Evolutionary conservation across 2,113 vertebrate genomes (phyloP).

Genomic region (Procavia capensis): DNA sequence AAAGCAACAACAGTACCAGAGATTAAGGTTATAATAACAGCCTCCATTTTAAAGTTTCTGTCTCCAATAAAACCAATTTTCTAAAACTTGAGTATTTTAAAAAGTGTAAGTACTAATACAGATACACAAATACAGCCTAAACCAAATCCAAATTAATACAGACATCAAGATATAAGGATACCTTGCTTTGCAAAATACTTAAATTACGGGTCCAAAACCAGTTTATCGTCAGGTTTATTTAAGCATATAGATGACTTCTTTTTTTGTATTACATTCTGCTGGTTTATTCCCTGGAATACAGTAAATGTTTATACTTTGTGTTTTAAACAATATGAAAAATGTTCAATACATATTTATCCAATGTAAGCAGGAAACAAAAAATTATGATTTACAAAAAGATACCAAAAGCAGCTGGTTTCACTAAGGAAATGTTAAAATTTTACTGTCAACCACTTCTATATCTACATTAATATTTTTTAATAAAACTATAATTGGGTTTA

Average conservation of each 20-base stretch:
- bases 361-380: background rate
- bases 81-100: constrained; percentile 26
- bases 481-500: constrained; percentile 7
- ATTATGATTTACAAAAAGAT: constrained; percentile 43
- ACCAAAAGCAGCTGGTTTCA: constrained; percentile 14
- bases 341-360: constrained; percentile 22
- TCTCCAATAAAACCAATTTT: constrained; percentile 33
- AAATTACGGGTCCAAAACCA: constrained; percentile 64
- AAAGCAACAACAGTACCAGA: constrained; percentile 68
- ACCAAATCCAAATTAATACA: constrained; percentile 41
- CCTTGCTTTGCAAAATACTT: constrained; percentile 59
- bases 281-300: constrained; percentile 36
- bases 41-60: constrained; percentile 54
- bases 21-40: background rate
- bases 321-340: constrained; percentile 54
- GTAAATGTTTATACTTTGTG: background rate
- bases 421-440: constrained; percentile 1
- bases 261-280: background rate
- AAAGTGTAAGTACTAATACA: constrained; percentile 1
- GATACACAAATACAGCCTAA: constrained; percentile 11
- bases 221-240: background rate
- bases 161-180: background rate
- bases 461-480: background rate
- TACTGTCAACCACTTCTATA: background rate
- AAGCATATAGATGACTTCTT: constrained; percentile 19